Evolutionary conservation across 2,888 invertebrate genomes (phyloP), one percentile per base, ranked within the genome.

Genomic region (Lampropteryx suffumata): DNA sequence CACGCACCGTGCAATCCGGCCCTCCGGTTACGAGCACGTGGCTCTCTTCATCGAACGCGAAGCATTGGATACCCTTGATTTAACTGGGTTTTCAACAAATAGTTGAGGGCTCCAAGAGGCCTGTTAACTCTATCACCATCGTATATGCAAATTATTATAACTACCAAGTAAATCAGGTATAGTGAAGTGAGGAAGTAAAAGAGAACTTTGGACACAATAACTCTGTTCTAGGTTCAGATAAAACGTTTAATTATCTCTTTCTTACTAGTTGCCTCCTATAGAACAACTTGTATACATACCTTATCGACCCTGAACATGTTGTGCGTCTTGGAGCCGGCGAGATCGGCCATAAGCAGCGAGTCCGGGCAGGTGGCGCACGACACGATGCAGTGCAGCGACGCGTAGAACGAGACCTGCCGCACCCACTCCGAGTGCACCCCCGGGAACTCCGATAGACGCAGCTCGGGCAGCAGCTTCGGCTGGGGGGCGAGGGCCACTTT

Each of bases 21-120:
- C 96, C 94, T 1, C 96, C 96, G 1, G 94, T 94, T 45, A 92
- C 94, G 37, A 94, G 69, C 35, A 92, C 76, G 61, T 92, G 92
- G 12, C 86, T 83, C 9, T 87, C 91, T 75, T 92, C 93, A 62
- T 91, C 91, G 66, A 93, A 83, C 47, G 88, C 91, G 68, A 94
- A 94, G 58, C 93, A 93, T 59, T 92, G 92, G 26, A 92, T 91
- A 12, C 94, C 94, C 92, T 92, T n/a, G n/a, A n/a, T n/a, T n/a
- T n/a, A n/a, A n/a, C n/a, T n/a, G n/a, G n/a, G n/a, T n/a, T n/a
- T n/a, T n/a, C n/a, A n/a, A n/a, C n/a, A n/a, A n/a, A n/a, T n/a
- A n/a, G n/a, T n/a, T n/a, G n/a, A n/a, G n/a, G n/a, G n/a, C n/a
- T n/a, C n/a, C n/a, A n/a, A n/a, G n/a, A n/a, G n/a, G n/a, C n/a